These are phyloP conservation scores for Andricus grossulariae DNA, from an alignment of 1,140 invertebrate genomes.

Conservation along the genomic window DNA sequence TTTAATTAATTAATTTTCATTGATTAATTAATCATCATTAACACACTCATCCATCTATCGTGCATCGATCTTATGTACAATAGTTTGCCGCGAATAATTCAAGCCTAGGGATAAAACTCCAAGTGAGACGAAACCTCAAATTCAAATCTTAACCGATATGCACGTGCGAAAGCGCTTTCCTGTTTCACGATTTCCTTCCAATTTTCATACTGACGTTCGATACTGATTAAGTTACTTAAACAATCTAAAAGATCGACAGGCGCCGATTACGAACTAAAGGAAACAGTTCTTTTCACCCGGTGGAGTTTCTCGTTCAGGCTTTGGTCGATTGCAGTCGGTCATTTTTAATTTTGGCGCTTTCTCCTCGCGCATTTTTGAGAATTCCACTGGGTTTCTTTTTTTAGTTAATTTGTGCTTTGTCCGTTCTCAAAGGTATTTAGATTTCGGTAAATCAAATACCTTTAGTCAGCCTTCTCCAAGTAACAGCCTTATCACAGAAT, in stretches of 20 bases:
- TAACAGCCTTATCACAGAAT: conserved; percentile 70
- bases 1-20: not conserved
- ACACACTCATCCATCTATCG: conserved; percentile 15
- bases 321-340: conserved; percentile 29
- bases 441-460: conserved; percentile 58
- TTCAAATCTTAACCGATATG: conserved; percentile 57
- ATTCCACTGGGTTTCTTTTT: conserved; percentile 54
- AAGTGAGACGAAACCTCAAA: conserved; percentile 35
- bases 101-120: conserved; percentile 23
- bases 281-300: conserved; percentile 54
- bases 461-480: conserved; percentile 53
- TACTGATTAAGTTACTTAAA: conserved; percentile 73
- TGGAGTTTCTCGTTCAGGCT: conserved; percentile 50
- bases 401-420: conserved; percentile 69
- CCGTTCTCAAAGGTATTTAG: conserved; percentile 60
- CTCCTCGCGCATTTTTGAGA: conserved; percentile 49
- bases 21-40: not conserved
- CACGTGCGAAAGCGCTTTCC: conserved; percentile 62
- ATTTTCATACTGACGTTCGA: conserved; percentile 70
- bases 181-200: conserved; percentile 46
- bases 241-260: conserved; percentile 57
- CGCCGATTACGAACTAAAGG: conserved; percentile 61
- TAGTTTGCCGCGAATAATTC: conserved; percentile 17
- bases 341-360: conserved; percentile 25
- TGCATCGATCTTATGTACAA: conserved; percentile 34